Evolutionary conservation across 2,888 invertebrate species (phyloP), one percentile per base, ranked within the genome.

Genomic region (Chaetogeoica ovagalla): DNA sequence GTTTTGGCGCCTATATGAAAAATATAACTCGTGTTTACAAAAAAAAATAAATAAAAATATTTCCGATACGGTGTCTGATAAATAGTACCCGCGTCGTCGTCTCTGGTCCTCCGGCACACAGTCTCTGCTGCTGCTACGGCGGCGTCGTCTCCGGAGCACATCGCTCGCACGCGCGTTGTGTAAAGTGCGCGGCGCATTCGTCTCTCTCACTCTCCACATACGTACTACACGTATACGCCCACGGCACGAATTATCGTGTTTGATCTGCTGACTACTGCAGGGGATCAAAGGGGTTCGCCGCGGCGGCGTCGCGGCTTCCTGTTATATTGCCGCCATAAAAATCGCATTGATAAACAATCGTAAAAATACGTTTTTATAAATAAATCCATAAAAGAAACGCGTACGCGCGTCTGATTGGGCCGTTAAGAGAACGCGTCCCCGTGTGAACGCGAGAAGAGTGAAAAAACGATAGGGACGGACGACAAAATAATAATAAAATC

Each of bases 281-380:
- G 70, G 79, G 70, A 79, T 79, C 79, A 79, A 79, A 79, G 79
- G 71, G 79, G 79, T 79, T 71, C 71, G 79, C 60, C 79, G 30
- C 30, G 30, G 30, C 30, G 30, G 30, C 30, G 30, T 4, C 2
- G 30, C 30, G 79, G 79, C 71, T 79, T 79, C 79, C 79, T 79
- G 79, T 79, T 79, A 71, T 79, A 79, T 71, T 71, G 70, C 79
- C 79, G 39, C 63, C 71, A 79, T 79, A 79, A 79, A 79, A 79
- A 79, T 79, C 79, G 79, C 79, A 79, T 79, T 79, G 79, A 79
- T 79, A 79, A 79, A 79, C 79, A 79, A 79, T 79, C 79, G 79
- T 79, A 79, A 79, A 79, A 79, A 79, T 79, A 79, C 70, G 57
- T 71, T 70, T 79, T 79, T 79, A 79, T 79, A 79, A 79, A 79